These are phyloP conservation scores for Microtus richardsoni DNA, from an alignment of 2,113 vertebrate species.

Conservation along the genomic window DNA sequence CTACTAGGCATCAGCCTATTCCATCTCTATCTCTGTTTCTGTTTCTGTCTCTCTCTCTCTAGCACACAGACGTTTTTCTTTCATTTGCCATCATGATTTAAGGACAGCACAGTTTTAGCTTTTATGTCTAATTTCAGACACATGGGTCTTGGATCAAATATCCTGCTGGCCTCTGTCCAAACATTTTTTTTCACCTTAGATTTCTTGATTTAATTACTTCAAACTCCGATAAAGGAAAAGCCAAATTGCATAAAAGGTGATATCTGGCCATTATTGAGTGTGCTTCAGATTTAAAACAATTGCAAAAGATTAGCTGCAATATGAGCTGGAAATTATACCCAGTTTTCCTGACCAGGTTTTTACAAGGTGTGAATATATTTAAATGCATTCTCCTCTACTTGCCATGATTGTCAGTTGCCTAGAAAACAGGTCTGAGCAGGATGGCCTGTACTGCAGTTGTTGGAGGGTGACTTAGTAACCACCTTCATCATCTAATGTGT, in stretches of 20 bases:
- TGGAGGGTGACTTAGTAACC: conserved; percentile 62
- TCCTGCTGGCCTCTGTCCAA: conserved; percentile 66
- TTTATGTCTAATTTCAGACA: conserved; percentile 79
- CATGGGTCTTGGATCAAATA: conserved; percentile 76
- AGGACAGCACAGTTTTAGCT: conserved; percentile 57
- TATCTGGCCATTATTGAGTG: conserved; percentile 50
- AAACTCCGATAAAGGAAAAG: conserved; percentile 74
- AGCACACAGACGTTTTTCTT: conserved; percentile 54
- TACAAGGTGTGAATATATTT: conserved; percentile 39
- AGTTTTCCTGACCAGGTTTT: conserved; percentile 34
- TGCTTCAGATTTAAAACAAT: conserved; percentile 58
- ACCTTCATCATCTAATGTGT: conserved; percentile 40
- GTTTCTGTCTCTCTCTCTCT: not conserved
- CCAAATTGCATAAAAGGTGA: conserved; percentile 45
- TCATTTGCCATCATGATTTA: conserved; percentile 67
- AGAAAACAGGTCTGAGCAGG: conserved; percentile 48
- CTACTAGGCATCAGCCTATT: conserved; percentile 35
- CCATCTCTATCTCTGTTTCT: not conserved
- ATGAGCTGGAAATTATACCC: not conserved
- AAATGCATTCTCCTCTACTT: conserved; percentile 44
- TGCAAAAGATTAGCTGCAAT: not conserved
- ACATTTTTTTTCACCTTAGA: conserved; percentile 32
- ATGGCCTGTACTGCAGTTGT: conserved; percentile 19
- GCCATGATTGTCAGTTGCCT: conserved; percentile 32
- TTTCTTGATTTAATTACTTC: conserved; percentile 77